Evolutionary conservation across 2,113 vertebrate genomes (phyloP).

Genomic region (Saccopteryx bilineata): DNA sequence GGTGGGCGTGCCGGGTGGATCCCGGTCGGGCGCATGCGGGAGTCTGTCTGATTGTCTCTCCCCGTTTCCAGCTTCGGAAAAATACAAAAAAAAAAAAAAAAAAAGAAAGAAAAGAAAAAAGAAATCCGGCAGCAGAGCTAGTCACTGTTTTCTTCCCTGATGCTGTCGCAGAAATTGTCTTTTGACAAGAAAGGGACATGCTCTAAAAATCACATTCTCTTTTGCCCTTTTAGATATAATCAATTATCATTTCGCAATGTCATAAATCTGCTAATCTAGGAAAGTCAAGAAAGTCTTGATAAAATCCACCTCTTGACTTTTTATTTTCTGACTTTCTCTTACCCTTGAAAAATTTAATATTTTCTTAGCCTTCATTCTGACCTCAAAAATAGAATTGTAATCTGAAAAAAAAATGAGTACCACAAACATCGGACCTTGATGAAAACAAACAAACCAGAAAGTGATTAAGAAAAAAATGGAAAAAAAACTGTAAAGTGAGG

Average conservation of each 20-base stretch:
- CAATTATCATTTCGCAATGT: constrained; percentile 79
- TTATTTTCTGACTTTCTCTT: constrained; percentile 72
- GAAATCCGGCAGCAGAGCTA: background rate
- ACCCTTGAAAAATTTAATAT: constrained; percentile 48
- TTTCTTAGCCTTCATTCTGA: background rate
- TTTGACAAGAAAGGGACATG: constrained; percentile 78
- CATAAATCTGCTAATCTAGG: constrained; percentile 79
- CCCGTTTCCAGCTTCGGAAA: too few species aligned
- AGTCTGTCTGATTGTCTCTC: too few species aligned
- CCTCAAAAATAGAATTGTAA: background rate
- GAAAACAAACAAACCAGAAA: background rate
- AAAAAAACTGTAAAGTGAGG: background rate
- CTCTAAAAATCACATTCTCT: constrained; percentile 73
- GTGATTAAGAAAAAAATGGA: background rate
- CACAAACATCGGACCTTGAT: background rate
- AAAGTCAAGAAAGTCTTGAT: constrained; percentile 72
- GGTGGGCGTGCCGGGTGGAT: too few species aligned
- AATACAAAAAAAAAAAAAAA: too few species aligned
- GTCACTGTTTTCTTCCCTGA: constrained; percentile 25
- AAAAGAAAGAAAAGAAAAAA: too few species aligned
- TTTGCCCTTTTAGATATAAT: constrained; percentile 76
- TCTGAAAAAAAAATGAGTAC: background rate
- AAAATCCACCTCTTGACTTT: constrained; percentile 69
- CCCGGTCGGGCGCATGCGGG: too few species aligned
- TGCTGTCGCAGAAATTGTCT: constrained; percentile 35